These are phyloP conservation scores for Xenopus laevis DNA, from an alignment of 2,113 vertebrate species.

Conservation along the genomic window DNA sequence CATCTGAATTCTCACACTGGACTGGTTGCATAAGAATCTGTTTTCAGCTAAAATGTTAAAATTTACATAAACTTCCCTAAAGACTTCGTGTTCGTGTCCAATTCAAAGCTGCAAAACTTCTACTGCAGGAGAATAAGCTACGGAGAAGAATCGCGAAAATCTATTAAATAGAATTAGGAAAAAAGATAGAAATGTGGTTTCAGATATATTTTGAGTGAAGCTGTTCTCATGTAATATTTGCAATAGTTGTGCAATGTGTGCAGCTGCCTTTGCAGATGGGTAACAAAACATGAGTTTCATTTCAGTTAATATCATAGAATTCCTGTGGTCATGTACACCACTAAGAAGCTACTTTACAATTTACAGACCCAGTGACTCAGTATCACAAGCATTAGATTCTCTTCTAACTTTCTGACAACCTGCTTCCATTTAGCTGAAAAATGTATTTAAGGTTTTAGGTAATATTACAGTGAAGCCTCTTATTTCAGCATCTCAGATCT, in stretches of 20 bases:
- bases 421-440: neutral
- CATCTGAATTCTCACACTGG: too few species aligned
- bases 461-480: too few species aligned
- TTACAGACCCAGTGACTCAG: conserved; percentile 28
- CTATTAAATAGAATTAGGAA: neutral
- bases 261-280: conserved; percentile 55
- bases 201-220: neutral
- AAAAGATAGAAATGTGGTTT: conserved; percentile 18
- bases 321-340: conserved; percentile 37
- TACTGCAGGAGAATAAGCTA: neutral
- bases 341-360: conserved; percentile 8
- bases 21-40: too few species aligned
- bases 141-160: neutral
- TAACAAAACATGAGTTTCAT: conserved; percentile 61
- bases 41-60: too few species aligned
- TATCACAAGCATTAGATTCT: conserved; percentile 17
- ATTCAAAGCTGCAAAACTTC: too few species aligned
- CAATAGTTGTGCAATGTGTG: conserved; percentile 59
- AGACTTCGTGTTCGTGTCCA: too few species aligned
- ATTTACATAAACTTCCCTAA: too few species aligned
- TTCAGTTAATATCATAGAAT: conserved; percentile 55
- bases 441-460: too few species aligned
- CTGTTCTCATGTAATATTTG: conserved; percentile 22
- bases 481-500: too few species aligned
- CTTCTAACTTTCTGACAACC: conserved; percentile 16